phyloP scores from a whole-genome alignment of 2,797 vertebrate genomes.

The Anolis apletophallus region DNA sequence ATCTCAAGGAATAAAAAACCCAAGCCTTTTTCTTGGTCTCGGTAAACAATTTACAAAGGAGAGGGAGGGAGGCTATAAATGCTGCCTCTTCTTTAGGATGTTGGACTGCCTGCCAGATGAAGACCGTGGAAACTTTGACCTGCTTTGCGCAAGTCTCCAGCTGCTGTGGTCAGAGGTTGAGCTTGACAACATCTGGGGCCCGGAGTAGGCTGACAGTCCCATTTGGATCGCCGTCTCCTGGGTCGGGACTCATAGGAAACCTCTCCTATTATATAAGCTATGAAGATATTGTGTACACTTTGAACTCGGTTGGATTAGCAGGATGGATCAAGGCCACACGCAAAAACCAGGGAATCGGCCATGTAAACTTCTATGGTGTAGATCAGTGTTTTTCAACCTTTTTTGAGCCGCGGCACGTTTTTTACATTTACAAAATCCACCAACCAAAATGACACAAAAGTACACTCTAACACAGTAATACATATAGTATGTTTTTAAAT shows the following conservation, averaged over 20 bases:
- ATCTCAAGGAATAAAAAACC: slow-evolving; percentile 34
- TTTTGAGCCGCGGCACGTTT: no score
- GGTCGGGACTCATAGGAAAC: background rate
- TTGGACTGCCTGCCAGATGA: slow-evolving; percentile 44
- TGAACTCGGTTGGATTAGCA: background rate
- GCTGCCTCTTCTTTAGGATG: slow-evolving; percentile 65
- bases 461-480: no score
- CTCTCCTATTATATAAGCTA: accelerated
- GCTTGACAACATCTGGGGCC: background rate
- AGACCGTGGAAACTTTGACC: background rate
- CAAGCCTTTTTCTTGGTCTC: slow-evolving; percentile 55
- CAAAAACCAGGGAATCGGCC: accelerated
- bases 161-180: background rate
- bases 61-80: slow-evolving; percentile 51
- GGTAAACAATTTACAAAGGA: slow-evolving; percentile 71
- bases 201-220: background rate
- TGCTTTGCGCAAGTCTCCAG: background rate
- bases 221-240: background rate
- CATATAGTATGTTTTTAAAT: no score
- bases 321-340: background rate
- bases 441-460: no score
- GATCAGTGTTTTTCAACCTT: no score
- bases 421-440: no score
- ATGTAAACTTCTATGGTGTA: no score
- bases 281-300: slow-evolving; percentile 45